phyloP scores from a whole-genome alignment of 2,888 invertebrate species.

The Ophraella communa region DNA sequence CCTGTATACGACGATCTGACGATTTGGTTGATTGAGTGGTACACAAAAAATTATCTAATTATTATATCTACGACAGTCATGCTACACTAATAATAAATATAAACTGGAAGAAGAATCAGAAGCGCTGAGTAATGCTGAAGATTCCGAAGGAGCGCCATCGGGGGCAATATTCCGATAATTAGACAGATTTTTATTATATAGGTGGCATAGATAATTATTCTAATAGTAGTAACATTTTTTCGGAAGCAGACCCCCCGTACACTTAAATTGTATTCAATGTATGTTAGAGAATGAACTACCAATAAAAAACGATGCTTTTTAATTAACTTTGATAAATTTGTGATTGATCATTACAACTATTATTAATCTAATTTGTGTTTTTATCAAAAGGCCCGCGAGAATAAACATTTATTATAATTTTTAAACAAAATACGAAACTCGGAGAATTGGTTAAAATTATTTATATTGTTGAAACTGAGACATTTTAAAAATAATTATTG shows the following conservation, averaged over 20 bases:
- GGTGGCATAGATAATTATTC: slow-evolving; percentile 15
- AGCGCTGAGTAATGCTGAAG: slow-evolving; percentile 16
- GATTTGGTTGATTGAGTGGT: slow-evolving; percentile 2
- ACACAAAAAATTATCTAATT: slow-evolving; percentile 12
- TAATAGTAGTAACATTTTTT: slow-evolving; percentile 17
- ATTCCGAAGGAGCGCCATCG: slow-evolving; percentile 6
- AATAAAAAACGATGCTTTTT: neutral
- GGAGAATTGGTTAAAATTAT: too few species aligned
- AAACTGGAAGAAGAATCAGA: slow-evolving; percentile 3
- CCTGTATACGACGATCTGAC: neutral
- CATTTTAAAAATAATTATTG: too few species aligned
- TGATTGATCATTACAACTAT: neutral
- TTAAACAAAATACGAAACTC: too few species aligned
- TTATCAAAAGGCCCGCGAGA: too few species aligned
- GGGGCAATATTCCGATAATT: slow-evolving; percentile 22
- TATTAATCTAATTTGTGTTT: neutral
- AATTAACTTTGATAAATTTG: neutral
- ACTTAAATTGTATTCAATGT: slow-evolving; percentile 6
- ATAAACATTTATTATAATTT: too few species aligned
- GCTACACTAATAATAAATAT: slow-evolving; percentile 3
- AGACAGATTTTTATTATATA: slow-evolving; percentile 12
- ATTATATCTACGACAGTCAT: slow-evolving; percentile 5
- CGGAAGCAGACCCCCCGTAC: slow-evolving; percentile 20
- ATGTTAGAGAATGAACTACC: neutral
- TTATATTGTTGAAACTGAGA: too few species aligned